These are phyloP conservation scores for Adrianichthys oophorus DNA, from an alignment of 2,797 vertebrate species.

Conservation along the genomic window DNA sequence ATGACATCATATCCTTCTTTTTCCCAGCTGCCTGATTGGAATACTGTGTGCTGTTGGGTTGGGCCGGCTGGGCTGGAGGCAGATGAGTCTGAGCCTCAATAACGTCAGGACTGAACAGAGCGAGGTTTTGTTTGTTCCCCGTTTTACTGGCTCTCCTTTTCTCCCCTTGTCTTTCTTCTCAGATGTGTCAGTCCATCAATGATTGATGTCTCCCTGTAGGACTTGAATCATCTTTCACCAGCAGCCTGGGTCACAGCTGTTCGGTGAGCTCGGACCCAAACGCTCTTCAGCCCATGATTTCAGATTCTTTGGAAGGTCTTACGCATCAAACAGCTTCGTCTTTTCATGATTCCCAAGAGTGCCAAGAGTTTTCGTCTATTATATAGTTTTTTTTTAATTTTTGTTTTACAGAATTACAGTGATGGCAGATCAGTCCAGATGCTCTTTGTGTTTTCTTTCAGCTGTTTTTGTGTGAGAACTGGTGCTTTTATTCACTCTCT, in stretches of 20 bases:
- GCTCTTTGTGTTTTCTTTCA: constrained; percentile 36
- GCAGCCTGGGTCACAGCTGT: constrained; percentile 69
- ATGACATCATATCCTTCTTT: constrained; percentile 60
- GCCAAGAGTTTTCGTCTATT: constrained; percentile 15
- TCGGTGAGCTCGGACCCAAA: constrained; percentile 45
- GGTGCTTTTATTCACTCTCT: constrained; percentile 48
- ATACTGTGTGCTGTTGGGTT: constrained; percentile 23
- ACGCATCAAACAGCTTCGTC: constrained; percentile 32
- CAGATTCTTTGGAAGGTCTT: constrained; percentile 38
- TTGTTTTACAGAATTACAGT: constrained; percentile 15
- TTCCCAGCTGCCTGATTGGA: constrained; percentile 32
- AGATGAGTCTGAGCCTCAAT: constrained; percentile 24
- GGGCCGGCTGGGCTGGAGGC: constrained; percentile 29
- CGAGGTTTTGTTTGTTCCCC: constrained; percentile 49
- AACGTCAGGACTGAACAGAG: constrained; percentile 35
- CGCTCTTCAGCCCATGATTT: constrained; percentile 18
- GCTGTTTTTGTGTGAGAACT: constrained; percentile 44
- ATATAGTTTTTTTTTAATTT: constrained; percentile 21
- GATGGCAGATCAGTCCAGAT: constrained; percentile 42
- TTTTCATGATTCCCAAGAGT: constrained; percentile 40
- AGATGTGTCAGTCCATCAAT: constrained; percentile 63
- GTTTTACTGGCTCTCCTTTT: constrained; percentile 40
- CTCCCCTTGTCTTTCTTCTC: constrained; percentile 44
- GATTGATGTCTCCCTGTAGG: constrained; percentile 63
- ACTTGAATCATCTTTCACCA: constrained; percentile 75